These are phyloP conservation scores for Lycocorax pyrrhopterus DNA, from an alignment of 2,113 vertebrate species.

Conservation along the genomic window DNA sequence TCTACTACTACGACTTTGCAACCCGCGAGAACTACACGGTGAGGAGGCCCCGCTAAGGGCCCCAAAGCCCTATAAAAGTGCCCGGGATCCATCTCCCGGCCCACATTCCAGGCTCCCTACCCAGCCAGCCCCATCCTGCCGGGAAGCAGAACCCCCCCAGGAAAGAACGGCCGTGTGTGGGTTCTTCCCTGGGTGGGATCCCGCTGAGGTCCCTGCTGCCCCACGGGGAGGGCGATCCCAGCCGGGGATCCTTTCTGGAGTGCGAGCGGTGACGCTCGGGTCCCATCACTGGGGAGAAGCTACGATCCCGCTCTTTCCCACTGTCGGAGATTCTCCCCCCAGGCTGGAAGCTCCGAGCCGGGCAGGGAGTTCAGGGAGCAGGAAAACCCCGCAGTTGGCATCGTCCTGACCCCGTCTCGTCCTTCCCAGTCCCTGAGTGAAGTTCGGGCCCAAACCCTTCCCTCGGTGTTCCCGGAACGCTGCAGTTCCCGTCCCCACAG, in stretches of 20 bases:
- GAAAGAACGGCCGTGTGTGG: not conserved
- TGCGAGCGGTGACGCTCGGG: not conserved
- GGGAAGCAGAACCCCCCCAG: not conserved
- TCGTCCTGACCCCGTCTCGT: not conserved
- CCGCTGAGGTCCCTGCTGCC: not conserved
- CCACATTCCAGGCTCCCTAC: not conserved
- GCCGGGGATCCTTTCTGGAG: not conserved
- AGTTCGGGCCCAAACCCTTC: too few relatives aligned
- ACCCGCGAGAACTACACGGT: not conserved
- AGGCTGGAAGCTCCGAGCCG: not conserved
- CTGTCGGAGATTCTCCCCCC: not conserved
- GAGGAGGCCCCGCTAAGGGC: not conserved
- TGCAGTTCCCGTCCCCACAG: accelerated
- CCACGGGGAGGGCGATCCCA: not conserved
- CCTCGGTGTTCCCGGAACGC: not conserved
- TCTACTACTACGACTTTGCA: constrained; percentile 65
- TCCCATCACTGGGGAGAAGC: not conserved
- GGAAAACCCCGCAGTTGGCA: not conserved
- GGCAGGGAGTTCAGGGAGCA: not conserved
- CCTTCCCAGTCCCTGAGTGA: not conserved
- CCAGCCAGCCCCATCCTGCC: not conserved
- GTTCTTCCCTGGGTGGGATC: not conserved
- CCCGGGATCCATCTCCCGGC: not conserved
- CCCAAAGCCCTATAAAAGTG: accelerated
- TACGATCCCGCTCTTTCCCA: accelerated